A percentile compares a stretch with the other conserved stretches of the same genome.
Evolutionary conservation across 2,888 invertebrate genomes (phyloP).

Genomic region (Stenotaenia linearis): DNA sequence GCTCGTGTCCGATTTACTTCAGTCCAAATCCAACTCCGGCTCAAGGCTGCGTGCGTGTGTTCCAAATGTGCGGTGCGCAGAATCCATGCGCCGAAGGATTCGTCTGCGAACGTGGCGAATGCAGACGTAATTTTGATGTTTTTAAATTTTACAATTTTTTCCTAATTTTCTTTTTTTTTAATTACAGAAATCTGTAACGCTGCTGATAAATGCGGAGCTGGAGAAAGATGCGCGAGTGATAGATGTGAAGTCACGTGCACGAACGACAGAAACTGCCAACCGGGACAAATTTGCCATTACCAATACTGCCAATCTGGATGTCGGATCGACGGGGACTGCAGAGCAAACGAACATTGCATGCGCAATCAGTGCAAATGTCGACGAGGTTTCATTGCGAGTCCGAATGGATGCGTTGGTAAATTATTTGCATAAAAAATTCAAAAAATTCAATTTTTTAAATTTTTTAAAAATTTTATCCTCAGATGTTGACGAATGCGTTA

Average conservation of each 20-base stretch:
- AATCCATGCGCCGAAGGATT: constrained; percentile 35
- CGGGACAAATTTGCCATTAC: constrained; percentile 78
- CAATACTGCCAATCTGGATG: constrained; percentile 80
- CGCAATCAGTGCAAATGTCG: constrained; percentile 43
- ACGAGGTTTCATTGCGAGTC: constrained; percentile 66
- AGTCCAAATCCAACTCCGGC: constrained; percentile 56
- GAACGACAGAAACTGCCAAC: constrained; percentile 80
- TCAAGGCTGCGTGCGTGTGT: constrained; percentile 38
- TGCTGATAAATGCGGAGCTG: constrained; percentile 22
- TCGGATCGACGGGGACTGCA: constrained; percentile 71
- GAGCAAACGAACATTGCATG: constrained; percentile 59
- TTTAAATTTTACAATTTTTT: not conserved
- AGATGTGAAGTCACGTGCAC: constrained; percentile 50
- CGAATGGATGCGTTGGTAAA: constrained; percentile 67
- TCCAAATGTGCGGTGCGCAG: constrained; percentile 29
- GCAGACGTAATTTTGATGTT: constrained; percentile 33
- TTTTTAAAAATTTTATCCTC: constrained; percentile 3
- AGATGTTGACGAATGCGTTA: constrained; percentile 61
- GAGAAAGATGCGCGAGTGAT: constrained; percentile 27
- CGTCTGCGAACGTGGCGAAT: constrained; percentile 34
- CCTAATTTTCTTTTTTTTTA: not conserved
- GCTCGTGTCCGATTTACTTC: constrained; percentile 70
- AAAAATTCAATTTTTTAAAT: constrained; percentile 17
- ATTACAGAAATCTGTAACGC: constrained; percentile 16
- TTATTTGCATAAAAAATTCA: too few relatives aligned